A percentile compares a stretch with the other conserved stretches of the same genome.
phyloP scores from a whole-genome alignment of 1,140 invertebrate species.

The Daktulosphaira vitifoliae region DNA sequence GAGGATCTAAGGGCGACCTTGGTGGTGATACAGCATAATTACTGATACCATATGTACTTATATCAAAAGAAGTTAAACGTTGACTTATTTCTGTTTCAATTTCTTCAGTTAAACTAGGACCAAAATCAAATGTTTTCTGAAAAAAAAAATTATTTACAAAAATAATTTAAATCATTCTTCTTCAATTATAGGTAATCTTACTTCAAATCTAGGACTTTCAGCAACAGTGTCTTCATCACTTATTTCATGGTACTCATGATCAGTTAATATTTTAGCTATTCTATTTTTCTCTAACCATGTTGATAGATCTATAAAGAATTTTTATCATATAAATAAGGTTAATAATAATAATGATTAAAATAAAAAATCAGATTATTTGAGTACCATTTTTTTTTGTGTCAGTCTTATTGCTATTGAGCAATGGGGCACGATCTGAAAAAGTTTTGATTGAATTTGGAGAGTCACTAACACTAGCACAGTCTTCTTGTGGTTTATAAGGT shows the following conservation, averaged over 20 bases:
- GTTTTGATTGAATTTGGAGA: conserved; percentile 42
- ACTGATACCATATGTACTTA: conserved; percentile 45
- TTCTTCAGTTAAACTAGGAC: conserved; percentile 86
- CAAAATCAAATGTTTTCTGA: conserved; percentile 77
- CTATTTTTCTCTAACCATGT: conserved; percentile 23
- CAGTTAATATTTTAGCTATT: conserved; percentile 34
- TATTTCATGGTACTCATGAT: conserved; percentile 78
- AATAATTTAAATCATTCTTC: not conserved
- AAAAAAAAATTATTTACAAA: conserved; percentile 37
- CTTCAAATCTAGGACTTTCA: conserved; percentile 48
- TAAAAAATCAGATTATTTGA: too few species aligned
- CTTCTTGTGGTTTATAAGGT: conserved; percentile 78
- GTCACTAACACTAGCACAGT: conserved; percentile 48
- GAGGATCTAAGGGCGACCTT: conserved; percentile 50
- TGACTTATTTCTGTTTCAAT: conserved; percentile 89
- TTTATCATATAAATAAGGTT: not conserved
- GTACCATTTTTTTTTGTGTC: conserved; percentile 37
- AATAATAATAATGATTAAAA: too few species aligned
- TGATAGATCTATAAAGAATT: conserved; percentile 3
- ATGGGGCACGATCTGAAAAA: conserved; percentile 48
- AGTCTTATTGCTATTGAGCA: conserved; percentile 40
- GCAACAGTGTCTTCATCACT: conserved; percentile 68
- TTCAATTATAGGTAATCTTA: conserved; percentile 37
- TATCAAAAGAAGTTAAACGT: too few species aligned
- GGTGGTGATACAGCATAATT: conserved; percentile 42